phyloP scores from a whole-genome alignment of 2,797 vertebrate species.

The Notamacropus eugenii region DNA sequence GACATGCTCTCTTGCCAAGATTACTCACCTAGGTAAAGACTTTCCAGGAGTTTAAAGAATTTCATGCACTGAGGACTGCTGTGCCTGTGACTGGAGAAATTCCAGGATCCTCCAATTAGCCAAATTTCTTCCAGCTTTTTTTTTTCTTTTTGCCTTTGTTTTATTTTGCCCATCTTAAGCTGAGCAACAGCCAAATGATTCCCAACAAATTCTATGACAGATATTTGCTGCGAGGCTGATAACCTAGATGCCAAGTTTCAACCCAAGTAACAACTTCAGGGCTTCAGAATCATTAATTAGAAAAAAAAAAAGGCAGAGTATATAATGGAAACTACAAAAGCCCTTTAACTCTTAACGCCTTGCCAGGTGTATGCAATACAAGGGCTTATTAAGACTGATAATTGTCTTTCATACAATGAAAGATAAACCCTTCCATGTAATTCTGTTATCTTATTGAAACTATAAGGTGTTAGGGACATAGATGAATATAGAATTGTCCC shows the following conservation, averaged over 20 bases:
- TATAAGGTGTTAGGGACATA: neutral
- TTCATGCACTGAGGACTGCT: neutral
- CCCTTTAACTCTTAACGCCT: conserved; percentile 59
- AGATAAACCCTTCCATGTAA: conserved; percentile 74
- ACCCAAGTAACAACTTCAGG: conserved; percentile 67
- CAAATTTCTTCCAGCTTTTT: neutral
- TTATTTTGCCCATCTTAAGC: neutral
- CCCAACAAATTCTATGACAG: conserved; percentile 80
- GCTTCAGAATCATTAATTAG: conserved; percentile 71
- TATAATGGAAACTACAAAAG: conserved; percentile 56
- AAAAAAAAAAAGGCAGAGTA: conserved; percentile 31
- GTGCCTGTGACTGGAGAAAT: neutral
- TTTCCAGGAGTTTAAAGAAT: conserved; percentile 63
- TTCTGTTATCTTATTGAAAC: conserved; percentile 80
- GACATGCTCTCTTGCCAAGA: neutral
- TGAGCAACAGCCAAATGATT: conserved; percentile 68
- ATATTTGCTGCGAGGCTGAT: conserved; percentile 81
- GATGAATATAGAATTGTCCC: neutral
- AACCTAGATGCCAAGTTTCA: conserved; percentile 79
- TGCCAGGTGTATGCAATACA: conserved; percentile 65
- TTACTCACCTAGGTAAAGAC: neutral
- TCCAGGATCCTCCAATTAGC: neutral
- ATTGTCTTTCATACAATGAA: conserved; percentile 82
- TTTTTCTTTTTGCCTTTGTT: neutral
- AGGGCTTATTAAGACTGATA: conserved; percentile 69